Evolutionary conservation across 2,888 invertebrate genomes (phyloP), one percentile per base, ranked within the genome.

Genomic region (Tachina fera): DNA sequence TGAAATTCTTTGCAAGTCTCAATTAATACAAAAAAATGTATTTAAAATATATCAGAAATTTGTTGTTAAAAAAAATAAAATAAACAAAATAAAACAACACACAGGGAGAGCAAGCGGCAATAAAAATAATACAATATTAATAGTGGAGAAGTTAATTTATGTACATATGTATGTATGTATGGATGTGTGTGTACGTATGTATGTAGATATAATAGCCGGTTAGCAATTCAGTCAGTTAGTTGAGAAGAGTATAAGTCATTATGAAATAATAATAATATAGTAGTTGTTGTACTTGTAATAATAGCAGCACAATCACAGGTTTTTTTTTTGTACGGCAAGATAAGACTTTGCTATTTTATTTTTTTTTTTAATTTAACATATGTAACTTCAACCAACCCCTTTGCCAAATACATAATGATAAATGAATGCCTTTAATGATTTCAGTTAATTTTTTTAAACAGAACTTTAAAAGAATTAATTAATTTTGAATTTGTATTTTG

Each of bases 1-100:
- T 83, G 61, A 83, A 76, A 76, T 86, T 80, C 79, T 76, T 71
- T 76, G 60, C 76, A 83, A 71, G 83, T 72, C 83, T 79, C 86
- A 76, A 77, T 84, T 70, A 71, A 61, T 65, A 76, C 72, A 78
- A 75, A 77, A 63, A 74, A 60, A 70, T 16, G 39, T 61, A 71
- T 58, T 71, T 47, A 65, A 76, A 45, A 22, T 47, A 53, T 39
- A 61, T 61, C 70, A 63, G 11, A 53, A 76, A 60, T 81, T 85
- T 61, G 71, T 83, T 85, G 74, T 82, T 86, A 76, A 79, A 79
- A 79, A 79, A 68, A 68, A 65, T 43, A 43, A 43, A 43, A 47
- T n/a, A 79, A 75, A 78, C 63, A 70, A 79, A 71, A 63, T 14
- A 63, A 61, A n/a, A 80, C 60, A 72, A 53, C 49, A 71, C 61